Evolutionary conservation across 2,113 vertebrate genomes (phyloP), one percentile per base, ranked within the genome.

Genomic region (Protobothrops mucrosquamatus): DNA sequence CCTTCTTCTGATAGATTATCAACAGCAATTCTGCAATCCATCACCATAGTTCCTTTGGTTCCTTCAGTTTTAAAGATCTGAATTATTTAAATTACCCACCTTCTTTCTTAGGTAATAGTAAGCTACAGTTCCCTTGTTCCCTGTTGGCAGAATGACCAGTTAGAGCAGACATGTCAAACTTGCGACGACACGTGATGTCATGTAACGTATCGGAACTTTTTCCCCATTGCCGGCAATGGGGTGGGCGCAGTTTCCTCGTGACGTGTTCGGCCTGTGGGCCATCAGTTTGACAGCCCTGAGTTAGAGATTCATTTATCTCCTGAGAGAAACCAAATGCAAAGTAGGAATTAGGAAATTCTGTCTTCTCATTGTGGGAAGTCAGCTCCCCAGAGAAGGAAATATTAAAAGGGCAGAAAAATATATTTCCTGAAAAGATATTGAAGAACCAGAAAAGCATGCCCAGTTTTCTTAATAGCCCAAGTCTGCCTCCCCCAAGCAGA

Each of bases 101-200:
- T 81, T 74, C n/a, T 74, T 6, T 74, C 6, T 43, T 43, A 39
- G 34, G 3, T 43, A 81, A 81, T 10, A 39, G 34, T 81, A 81
- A 81, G 34, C 18, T 39, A 43, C 34, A 81, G n/a, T 81, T 22
- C 34, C 3, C 34, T 81, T 81, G 34, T 20, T 81, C 34, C 34
- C 18, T 3, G 22, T 3, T 81, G 34, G 74, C 34, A 81, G 74
- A 81, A 81, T 43, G 34, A 39, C 74, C 74, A 43, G 6, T 81
- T 81, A 51, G 48, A 51, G 9, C 9, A 51, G 48, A 10, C 48
- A 51, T 51, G 48, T 51, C 48, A 51, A 51, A 51, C 1, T 51
- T 0, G 8, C 9, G 48, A 51, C 0, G 8, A 9, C 1, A 9
- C 1, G 8, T 51, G 48, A 51, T 1, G 1, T 51, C 8, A 1